Percentiles rank a stretch among this genome's conserved stretches.
Evolutionary conservation across 2,113 vertebrate genomes (phyloP).

Genomic region (Leucosticte australis): DNA sequence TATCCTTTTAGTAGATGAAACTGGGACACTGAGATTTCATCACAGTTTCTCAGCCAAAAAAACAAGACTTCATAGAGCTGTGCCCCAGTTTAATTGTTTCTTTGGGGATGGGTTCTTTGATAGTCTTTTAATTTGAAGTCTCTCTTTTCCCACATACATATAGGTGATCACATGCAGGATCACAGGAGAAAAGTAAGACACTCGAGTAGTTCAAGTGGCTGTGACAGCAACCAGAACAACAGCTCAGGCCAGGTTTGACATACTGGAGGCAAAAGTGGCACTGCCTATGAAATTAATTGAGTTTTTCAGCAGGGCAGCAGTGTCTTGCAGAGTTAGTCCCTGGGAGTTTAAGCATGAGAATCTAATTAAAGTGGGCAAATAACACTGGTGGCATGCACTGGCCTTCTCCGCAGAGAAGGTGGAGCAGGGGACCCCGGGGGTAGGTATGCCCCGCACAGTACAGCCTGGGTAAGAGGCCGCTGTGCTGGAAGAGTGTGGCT

Average conservation of each 20-base stretch:
- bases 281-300: background rate
- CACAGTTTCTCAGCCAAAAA: background rate
- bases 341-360: background rate
- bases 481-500: background rate
- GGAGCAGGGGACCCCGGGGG: background rate
- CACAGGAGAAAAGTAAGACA: background rate
- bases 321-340: background rate
- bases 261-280: background rate
- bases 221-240: background rate
- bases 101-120: background rate
- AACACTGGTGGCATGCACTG: background rate
- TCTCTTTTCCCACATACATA: background rate
- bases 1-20: background rate
- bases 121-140: background rate
- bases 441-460: accelerated
- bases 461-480: accelerated
- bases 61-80: background rate
- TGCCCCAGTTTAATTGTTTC: background rate
- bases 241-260: background rate
- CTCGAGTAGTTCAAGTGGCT: background rate
- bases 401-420: background rate
- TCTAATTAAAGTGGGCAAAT: background rate
- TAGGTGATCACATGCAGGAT: background rate
- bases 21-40: background rate
- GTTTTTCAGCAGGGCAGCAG: background rate